Base-by-base conservation (phyloP, 2,888 invertebrate genomes). In the Agrilus mali region DNA sequence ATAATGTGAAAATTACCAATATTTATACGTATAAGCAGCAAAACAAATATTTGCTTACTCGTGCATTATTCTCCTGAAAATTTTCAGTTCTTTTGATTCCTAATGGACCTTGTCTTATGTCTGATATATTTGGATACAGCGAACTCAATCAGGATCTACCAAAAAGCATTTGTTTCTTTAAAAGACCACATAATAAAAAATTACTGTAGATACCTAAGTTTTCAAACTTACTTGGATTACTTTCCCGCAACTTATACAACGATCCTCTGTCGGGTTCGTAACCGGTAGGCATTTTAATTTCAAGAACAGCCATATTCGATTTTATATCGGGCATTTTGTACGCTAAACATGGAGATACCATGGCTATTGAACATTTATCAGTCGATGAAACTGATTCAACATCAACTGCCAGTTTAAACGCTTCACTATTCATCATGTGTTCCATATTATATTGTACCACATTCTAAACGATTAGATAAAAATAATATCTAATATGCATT, bases 221-320 rank as follows among this genome's bases (percentile, higher is more conserved):
- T 22, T 15, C 15, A 31, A 35, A 14, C 20, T 13, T 47, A 47
- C 49, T 49, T 22, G 43, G 36, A 35, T 48, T 33, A 20, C 12
- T 40, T 43, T 44, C 46, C 2, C 36, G 35, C 13, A 79, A 68
- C 8, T 66, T 57, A 55, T 77, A 75, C 1, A 82, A 64, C 1
- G 71, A 68, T 0, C 69, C 61, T 6, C 75, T 72, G 52, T 80
- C 79, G 0, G 78, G 75, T 7, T 71, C 70, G 53, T 72, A 81
- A 0, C 80, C 80, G 3, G 77, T 75, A 7, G 81, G 78, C 55
- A 82, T 68, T 1, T 68, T 62, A 17, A 80, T 67, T 56, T 82
- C 80, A 50, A 77, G 57, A 12, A 78, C 65, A 27, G 75, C 74
- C 78, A 78, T 78, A 53, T 77, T 77, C 16, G 77, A 72, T 33